Conservation (phyloP, 2,888 invertebrate species). For the Mylabris sibirica region DNA sequence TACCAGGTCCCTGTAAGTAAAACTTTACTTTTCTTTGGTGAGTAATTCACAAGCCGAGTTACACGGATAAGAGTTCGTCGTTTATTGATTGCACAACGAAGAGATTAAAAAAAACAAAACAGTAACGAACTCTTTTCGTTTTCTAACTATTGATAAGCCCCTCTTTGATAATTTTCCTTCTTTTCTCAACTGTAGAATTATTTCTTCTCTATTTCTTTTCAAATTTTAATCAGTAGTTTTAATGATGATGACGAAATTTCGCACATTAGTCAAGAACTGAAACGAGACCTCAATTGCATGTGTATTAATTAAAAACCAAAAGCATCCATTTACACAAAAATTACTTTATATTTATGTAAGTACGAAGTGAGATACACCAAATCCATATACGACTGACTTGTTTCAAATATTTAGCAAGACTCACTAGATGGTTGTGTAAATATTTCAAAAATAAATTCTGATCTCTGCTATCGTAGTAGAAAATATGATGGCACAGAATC, state of each 20-base stretch:
- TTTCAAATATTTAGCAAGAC: background rate
- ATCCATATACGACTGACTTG: background rate
- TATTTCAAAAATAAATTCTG: background rate
- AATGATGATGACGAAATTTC: conserved; percentile 20
- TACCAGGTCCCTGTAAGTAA: conserved; percentile 51
- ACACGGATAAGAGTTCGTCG: conserved; percentile 36
- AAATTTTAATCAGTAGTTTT: conserved; percentile 6
- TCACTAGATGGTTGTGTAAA: background rate
- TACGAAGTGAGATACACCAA: background rate
- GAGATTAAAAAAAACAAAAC: background rate
- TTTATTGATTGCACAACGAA: conserved; percentile 1
- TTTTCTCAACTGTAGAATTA: conserved; percentile 35
- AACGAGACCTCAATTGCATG: background rate
- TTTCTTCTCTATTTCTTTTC: conserved; percentile 11
- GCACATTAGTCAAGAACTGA: background rate
- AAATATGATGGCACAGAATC: conserved; percentile 17
- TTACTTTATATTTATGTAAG: background rate
- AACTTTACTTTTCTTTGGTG: conserved; percentile 45
- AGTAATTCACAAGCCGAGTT: conserved; percentile 40
- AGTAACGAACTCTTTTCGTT: conserved; percentile 40
- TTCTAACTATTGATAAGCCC: conserved; percentile 24
- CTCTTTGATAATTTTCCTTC: conserved; percentile 40
- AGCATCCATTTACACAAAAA: background rate
- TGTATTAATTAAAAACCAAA: background rate
- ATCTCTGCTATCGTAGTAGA: background rate